Evolutionary conservation across 2,797 vertebrate genomes (phyloP).

Genomic region (Prionace glauca): DNA sequence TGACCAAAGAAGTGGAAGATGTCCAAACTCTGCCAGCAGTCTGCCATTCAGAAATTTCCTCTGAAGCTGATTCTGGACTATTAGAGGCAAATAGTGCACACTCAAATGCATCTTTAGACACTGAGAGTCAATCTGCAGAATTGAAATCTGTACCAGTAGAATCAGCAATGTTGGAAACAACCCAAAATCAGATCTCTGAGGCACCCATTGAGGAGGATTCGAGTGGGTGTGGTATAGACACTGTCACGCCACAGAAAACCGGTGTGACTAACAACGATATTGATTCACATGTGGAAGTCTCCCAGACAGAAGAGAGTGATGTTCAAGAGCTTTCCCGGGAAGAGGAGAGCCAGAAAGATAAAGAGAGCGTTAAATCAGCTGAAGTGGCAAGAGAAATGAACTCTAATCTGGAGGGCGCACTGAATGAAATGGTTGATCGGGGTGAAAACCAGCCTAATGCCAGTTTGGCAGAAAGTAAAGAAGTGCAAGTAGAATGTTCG

Average conservation of each 20-base stretch:
- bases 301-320: constrained; percentile 40
- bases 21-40: neutral
- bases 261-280: constrained; percentile 36
- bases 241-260: neutral
- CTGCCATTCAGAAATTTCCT: neutral
- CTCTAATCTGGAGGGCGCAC: neutral
- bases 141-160: neutral
- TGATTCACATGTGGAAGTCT: constrained; percentile 40
- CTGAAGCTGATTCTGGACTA: constrained; percentile 6
- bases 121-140: neutral
- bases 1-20: neutral
- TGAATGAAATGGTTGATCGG: neutral
- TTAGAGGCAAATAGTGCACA: neutral
- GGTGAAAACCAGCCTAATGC: neutral
- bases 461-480: neutral
- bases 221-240: neutral
- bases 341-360: constrained; percentile 40
- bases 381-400: neutral
- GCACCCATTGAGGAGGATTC: neutral
- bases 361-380: constrained; percentile 39
- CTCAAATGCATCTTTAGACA: neutral
- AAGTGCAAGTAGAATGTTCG: neutral
- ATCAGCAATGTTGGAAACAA: neutral
- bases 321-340: neutral
- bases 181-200: neutral